Conservation (phyloP, 2,888 invertebrate genomes). For the Vannuccia rotundouncinata region DNA sequence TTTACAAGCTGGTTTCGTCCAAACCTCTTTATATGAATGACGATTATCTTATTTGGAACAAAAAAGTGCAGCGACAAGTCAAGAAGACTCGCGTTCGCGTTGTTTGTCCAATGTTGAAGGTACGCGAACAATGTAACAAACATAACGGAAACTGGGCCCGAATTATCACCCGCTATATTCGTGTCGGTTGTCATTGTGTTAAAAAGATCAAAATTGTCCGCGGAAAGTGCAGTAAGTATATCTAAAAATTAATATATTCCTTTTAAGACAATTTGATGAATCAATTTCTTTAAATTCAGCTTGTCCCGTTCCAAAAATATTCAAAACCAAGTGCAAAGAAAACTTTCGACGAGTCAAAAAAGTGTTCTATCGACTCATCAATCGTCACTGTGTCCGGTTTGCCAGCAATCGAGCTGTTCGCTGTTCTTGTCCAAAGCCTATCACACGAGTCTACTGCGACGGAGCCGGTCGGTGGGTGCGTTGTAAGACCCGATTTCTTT, state of each 20-base stretch:
- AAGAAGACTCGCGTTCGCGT: background rate
- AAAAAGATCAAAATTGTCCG: constrained; percentile 2
- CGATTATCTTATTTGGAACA: constrained; percentile 29
- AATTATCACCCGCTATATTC: constrained; percentile 5
- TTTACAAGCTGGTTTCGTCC: background rate
- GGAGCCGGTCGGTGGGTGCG: constrained; percentile 34
- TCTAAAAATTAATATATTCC: background rate
- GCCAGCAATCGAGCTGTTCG: background rate
- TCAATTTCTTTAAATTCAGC: background rate
- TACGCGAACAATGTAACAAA: constrained; percentile 31
- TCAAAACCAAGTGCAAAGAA: background rate
- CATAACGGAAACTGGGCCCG: constrained; percentile 23
- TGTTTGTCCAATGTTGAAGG: background rate
- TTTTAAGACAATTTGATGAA: background rate
- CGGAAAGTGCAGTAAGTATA: constrained; percentile 34
- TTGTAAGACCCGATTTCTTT: constrained; percentile 30
- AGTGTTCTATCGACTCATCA: constrained; percentile 30
- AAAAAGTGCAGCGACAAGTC: background rate
- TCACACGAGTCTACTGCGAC: constrained; percentile 33
- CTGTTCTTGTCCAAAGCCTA: constrained; percentile 31
- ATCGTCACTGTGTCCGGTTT: constrained; percentile 29
- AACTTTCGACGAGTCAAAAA: constrained; percentile 22
- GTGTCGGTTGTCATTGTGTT: constrained; percentile 17
- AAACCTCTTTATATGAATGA: constrained; percentile 31
- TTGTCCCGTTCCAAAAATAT: background rate